Evolutionary conservation across 2,113 vertebrate species (phyloP).

Genomic region (Cyphomyrus plagiostoma): DNA sequence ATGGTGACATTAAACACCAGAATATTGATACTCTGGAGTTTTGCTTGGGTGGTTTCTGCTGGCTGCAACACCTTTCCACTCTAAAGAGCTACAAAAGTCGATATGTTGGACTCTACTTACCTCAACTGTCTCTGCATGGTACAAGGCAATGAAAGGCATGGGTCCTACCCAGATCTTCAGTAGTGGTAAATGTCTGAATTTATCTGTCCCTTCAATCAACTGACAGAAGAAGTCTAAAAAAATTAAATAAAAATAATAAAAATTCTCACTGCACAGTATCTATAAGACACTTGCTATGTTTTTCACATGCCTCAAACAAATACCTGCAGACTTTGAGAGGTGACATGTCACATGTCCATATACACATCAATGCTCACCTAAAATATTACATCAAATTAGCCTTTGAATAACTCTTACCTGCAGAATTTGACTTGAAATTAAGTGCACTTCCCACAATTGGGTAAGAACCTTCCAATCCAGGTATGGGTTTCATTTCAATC

Average conservation of each 20-base stretch:
- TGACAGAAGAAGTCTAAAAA: slow-evolving; percentile 43
- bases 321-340: not conserved
- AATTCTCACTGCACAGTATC: not conserved
- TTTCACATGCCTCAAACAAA: not conserved
- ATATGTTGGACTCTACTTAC: slow-evolving; percentile 20
- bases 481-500: slow-evolving; percentile 42
- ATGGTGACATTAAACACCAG: not conserved
- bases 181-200: slow-evolving; percentile 38
- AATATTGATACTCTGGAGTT: not conserved
- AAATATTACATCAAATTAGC: not conserved
- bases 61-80: not conserved
- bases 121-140: slow-evolving; percentile 44
- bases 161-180: slow-evolving; percentile 43
- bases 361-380: not conserved
- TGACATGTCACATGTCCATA: not conserved
- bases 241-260: not conserved
- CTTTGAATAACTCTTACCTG: slow-evolving; percentile 28
- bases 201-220: slow-evolving; percentile 38
- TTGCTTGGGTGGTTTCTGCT: not conserved
- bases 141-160: slow-evolving; percentile 38
- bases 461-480: slow-evolving; percentile 33
- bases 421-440: slow-evolving; percentile 39
- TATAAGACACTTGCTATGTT: not conserved
- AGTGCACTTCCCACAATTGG: slow-evolving; percentile 44
- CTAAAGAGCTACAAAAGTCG: not conserved